Conservation (phyloP, 2,113 vertebrate species). For the Candoia aspera region DNA sequence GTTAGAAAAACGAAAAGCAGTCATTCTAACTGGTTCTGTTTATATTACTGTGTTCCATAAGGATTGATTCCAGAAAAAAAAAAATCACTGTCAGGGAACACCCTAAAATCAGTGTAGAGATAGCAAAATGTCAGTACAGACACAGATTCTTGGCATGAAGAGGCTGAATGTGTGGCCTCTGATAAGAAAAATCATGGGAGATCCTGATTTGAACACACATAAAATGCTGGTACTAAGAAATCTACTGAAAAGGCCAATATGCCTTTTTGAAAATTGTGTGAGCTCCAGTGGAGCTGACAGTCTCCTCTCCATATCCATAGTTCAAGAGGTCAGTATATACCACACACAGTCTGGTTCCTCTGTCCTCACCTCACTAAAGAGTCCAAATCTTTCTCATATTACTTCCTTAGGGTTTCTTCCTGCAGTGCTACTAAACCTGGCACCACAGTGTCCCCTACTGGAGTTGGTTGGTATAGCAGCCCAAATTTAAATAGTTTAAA, state of each 20-base stretch:
- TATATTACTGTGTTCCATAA: conserved; percentile 22
- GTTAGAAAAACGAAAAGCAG: conserved; percentile 37
- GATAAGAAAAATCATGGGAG: conserved; percentile 29
- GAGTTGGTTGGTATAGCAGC: conserved; percentile 9
- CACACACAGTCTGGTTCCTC: conserved; percentile 44
- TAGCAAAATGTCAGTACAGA: conserved; percentile 18
- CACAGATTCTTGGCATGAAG: conserved; percentile 23
- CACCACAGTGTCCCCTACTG: conserved; percentile 66
- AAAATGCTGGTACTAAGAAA: conserved; percentile 6
- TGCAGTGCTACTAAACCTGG: conserved; percentile 31
- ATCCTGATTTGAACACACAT: neutral
- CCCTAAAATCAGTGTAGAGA: conserved; percentile 27
- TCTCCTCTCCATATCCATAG: conserved; percentile 40
- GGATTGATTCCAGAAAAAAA: conserved; percentile 20
- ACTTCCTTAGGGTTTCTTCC: conserved; percentile 18
- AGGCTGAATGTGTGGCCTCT: conserved; percentile 18
- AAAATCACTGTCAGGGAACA: conserved; percentile 14
- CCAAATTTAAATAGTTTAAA: conserved; percentile 2
- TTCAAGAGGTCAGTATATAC: conserved; percentile 41
- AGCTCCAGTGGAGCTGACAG: conserved; percentile 30
- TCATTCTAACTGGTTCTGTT: conserved; percentile 22
- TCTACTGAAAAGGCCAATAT: neutral
- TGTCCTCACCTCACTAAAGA: conserved; percentile 39
- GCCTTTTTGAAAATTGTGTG: conserved; percentile 32
- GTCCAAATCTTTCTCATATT: conserved; percentile 44